phyloP scores from a whole-genome alignment of 2,888 invertebrate genomes.

The Nycteola revayana region DNA sequence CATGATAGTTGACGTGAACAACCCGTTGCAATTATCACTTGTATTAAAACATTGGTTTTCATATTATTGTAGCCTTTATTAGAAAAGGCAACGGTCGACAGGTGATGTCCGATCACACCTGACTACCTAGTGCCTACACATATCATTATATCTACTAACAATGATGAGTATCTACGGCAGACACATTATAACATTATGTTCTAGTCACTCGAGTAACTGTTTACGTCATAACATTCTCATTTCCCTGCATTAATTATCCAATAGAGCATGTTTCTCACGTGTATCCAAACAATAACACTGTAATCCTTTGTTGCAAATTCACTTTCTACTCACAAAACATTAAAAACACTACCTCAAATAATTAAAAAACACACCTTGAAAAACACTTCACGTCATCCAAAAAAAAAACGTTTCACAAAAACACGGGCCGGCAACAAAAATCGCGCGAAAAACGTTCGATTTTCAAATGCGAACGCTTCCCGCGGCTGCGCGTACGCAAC shows the following conservation, averaged over 20 bases:
- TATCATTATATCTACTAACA: constrained; percentile 6
- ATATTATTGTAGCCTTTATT: constrained; percentile 14
- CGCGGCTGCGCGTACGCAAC: constrained; percentile 70
- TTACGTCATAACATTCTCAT: constrained; percentile 31
- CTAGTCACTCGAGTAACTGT: constrained; percentile 7
- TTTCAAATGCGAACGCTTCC: constrained; percentile 56
- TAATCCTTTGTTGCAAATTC: constrained; percentile 54
- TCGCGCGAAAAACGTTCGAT: constrained; percentile 56
- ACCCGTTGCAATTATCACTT: too few relatives aligned
- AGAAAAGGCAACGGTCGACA: constrained; percentile 18
- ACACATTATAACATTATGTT: constrained; percentile 6
- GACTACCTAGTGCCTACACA: constrained; percentile 16
- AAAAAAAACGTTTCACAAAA: constrained; percentile 30
- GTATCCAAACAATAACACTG: constrained; percentile 52
- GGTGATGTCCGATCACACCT: constrained; percentile 28
- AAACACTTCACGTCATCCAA: constrained; percentile 35
- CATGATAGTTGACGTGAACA: too few relatives aligned
- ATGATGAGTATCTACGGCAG: too few relatives aligned
- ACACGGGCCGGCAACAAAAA: constrained; percentile 31
- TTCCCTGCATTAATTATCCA: constrained; percentile 36
- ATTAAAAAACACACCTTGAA: constrained; percentile 16
- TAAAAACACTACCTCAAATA: constrained; percentile 17
- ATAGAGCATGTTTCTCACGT: constrained; percentile 42
- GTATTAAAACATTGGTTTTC: too few relatives aligned
- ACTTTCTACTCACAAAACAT: constrained; percentile 48